Evolutionary conservation across 53 echinoderm and acorn worm species (phyloP), one percentile per base, ranked within the genome.

Genomic region (Zoroaster sp.): DNA sequence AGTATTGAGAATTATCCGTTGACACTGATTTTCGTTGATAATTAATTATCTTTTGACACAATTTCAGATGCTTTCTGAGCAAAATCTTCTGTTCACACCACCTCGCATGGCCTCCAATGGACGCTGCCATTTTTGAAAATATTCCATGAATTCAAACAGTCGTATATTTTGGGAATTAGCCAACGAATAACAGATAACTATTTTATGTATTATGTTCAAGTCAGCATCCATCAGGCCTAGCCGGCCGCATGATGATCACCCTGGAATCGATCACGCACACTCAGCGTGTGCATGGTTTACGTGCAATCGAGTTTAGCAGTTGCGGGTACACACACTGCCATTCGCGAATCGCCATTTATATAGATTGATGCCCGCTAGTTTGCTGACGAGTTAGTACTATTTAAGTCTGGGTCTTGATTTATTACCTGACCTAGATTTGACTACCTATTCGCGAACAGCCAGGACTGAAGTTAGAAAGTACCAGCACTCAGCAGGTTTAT

Each of bases 111-210:
- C 30, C 6, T 86, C 86, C 74, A 20, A 93, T 93, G 93, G 89
- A 47, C 69, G 93, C 89, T 33, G 93, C 93, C 93, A 93, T 93
- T 39, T 89, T 89, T 37, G 20, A 52, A 77, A 47, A 9, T n/a
- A 20, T 39, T 39, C 39, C 36, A 21, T 55, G 20, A 7, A 23
- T 2, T 25, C 25, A 59, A n/a, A 23, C 10, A 30, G 30, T 25
- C 75, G 75, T 46, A 10, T 18, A 8, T 15, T 47, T 41, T 30
- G n/a, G n/a, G n/a, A n/a, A n/a, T 59, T 17, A 51, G 0, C 0
- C n/a, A 54, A 54, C 23, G 5, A 21, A 54, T 20, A 54, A 0
- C 10, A 23, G 25, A 59, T 28, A 28, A 59, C 59, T 20, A 11
- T 59, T 59, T 59, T 2, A 25, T 23, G 59, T n/a, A n/a, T n/a